Percentiles rank a stretch among this genome's conserved stretches.
Evolutionary conservation across 1,140 invertebrate species (phyloP).

Genomic region (Cheumatopsyche charites): DNA sequence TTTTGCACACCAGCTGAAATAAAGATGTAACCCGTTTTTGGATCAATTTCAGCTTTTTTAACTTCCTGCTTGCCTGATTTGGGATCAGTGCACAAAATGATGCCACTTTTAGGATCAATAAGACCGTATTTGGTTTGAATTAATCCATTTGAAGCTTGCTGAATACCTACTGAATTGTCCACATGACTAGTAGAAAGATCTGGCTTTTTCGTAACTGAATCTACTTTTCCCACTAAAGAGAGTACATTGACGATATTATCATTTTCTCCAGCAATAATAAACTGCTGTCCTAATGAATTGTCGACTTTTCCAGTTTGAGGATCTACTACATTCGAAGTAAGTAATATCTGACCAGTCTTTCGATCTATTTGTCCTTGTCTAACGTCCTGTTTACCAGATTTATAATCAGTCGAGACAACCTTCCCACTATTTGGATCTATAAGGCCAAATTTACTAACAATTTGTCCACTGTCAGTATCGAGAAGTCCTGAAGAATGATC

Average conservation of each 20-base stretch:
- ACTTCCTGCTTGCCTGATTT: conserved; percentile 68
- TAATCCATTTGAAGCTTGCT: conserved; percentile 61
- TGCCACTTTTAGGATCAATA: conserved; percentile 67
- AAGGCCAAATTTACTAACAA: conserved; percentile 65
- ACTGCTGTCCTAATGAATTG: conserved; percentile 61
- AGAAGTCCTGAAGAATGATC: conserved; percentile 64
- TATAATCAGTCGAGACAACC: conserved; percentile 62
- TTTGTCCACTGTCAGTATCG: conserved; percentile 63
- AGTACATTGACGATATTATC: conserved; percentile 64
- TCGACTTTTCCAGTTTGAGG: conserved; percentile 62
- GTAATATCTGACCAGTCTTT: conserved; percentile 64
- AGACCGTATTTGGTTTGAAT: conserved; percentile 68
- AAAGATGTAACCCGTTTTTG: conserved; percentile 63
- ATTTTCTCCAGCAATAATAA: conserved; percentile 61
- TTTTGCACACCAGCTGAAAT: conserved; percentile 66
- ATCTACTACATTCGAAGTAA: conserved; percentile 62
- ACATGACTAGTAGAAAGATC: conserved; percentile 62
- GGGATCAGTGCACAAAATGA: conserved; percentile 67
- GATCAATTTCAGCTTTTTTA: conserved; percentile 66
- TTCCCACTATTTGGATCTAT: conserved; percentile 64
- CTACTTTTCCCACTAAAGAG: conserved; percentile 63
- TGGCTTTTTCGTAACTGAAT: conserved; percentile 61
- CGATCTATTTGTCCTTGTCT: conserved; percentile 62
- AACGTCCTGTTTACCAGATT: conserved; percentile 62
- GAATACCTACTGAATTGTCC: conserved; percentile 63